Evolutionary conservation across 2,888 invertebrate species (phyloP).

Genomic region (Drosophila cognata): DNA sequence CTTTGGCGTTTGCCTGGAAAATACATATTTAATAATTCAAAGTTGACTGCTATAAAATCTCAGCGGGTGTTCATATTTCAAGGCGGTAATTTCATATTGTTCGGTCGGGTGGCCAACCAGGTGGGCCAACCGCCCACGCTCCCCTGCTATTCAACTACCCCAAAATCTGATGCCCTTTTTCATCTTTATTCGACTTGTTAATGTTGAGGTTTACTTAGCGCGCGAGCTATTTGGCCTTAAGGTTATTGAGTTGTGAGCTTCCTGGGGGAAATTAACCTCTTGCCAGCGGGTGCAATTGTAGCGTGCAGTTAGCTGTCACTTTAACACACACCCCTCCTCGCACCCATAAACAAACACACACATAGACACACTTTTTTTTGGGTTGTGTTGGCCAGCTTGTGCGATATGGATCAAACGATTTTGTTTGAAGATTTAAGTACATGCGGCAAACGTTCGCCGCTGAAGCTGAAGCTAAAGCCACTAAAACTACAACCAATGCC

Average conservation of each 20-base stretch:
- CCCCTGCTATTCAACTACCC: background rate
- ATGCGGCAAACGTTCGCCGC: constrained; percentile 47
- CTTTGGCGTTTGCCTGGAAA: constrained; percentile 58
- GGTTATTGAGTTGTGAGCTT: constrained; percentile 74
- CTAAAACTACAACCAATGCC: constrained; percentile 7
- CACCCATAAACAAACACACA: background rate
- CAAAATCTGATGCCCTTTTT: constrained; percentile 37
- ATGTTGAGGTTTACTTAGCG: constrained; percentile 78
- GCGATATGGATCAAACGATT: constrained; percentile 80
- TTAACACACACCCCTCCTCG: constrained; percentile 10
- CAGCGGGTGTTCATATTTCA: constrained; percentile 74
- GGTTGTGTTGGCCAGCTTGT: constrained; percentile 22
- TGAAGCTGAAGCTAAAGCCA: constrained; percentile 4
- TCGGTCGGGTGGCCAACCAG: constrained; percentile 52
- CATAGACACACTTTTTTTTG: background rate
- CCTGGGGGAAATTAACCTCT: constrained; percentile 78
- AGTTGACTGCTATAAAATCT: constrained; percentile 78
- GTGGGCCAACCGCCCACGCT: constrained; percentile 30
- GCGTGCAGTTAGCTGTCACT: constrained; percentile 41
- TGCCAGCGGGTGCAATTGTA: constrained; percentile 62
- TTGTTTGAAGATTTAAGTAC: constrained; percentile 76
- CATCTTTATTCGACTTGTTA: constrained; percentile 57
- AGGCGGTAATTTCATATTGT: constrained; percentile 74
- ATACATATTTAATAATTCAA: constrained; percentile 80
- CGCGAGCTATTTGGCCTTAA: constrained; percentile 65